Base-by-base conservation (phyloP, 2,888 invertebrate genomes). In the Eupeodes luniger region DNA sequence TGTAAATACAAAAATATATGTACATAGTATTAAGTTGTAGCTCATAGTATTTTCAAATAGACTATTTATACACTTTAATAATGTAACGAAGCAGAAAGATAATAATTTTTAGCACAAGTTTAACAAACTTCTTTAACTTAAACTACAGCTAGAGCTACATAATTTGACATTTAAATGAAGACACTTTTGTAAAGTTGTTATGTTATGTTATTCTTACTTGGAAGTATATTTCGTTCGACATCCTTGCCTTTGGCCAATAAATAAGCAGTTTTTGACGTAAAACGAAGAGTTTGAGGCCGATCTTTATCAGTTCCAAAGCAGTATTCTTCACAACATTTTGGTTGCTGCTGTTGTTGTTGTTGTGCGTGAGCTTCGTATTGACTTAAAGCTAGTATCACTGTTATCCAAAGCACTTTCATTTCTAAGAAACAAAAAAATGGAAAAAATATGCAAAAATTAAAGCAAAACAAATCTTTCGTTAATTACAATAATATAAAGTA, bases 231-330 rank as follows among this genome's bases (percentile, higher is more conserved):
- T 85, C 94, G 95, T 0, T 94, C 94, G 16, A 91, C 90, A 80
- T 95, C 94, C 53, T 95, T 95, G 61, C 95, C 95, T 86, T 95
- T 95, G 16, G 95, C 95, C 90, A 96, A 95, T 90, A 96, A 95
- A 92, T 97, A 98, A 0, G 97, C 95, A 0, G 97, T 97, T 94
- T 96, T 97, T 6, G 96, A 95, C 11, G 95, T 96, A 91, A 96
- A 96, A 75, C 95, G 94, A 40, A 91, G 91, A 3, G 92, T 92
- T 90, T 94, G 94, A 40, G 84, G 80, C 4, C 92, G 91, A 36
- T 92, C 92, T 11, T 77, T 81, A 75, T 94, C 94, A 82, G 91
- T 91, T 81, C 91, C 91, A 77, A 93, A 93, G 85, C 93, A 94
- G 74, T 94, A 93, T 62, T 91, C 90, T 70, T 90, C 90, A 70